Evolutionary conservation across 1,140 invertebrate genomes (phyloP).

Genomic region (Adelges cooleyi): DNA sequence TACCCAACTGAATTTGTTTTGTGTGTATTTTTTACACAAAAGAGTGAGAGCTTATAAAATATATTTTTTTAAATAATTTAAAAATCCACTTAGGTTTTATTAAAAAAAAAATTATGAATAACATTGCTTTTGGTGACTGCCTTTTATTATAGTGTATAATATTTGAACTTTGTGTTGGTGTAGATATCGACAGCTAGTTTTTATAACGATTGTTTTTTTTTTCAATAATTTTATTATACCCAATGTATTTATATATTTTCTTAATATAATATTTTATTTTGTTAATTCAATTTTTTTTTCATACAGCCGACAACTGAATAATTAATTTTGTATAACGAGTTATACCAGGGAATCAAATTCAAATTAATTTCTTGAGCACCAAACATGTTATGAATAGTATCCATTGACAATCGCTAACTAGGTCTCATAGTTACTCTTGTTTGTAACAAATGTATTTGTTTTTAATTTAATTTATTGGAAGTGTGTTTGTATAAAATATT

Average conservation of each 20-base stretch:
- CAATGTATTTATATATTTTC: slow-evolving; percentile 12
- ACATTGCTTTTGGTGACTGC: slow-evolving; percentile 4
- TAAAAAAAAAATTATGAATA: slow-evolving; percentile 7
- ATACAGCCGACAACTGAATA: neutral
- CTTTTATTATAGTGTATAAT: slow-evolving; percentile 4
- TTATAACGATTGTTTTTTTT: slow-evolving; percentile 16
- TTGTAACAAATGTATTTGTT: no score
- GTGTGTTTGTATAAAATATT: no score
- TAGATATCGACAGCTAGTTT: slow-evolving; percentile 5
- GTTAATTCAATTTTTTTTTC: neutral
- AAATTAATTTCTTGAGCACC: no score
- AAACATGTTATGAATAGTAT: no score
- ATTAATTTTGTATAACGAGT: no score
- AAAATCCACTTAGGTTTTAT: neutral
- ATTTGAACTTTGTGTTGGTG: neutral
- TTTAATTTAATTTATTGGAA: no score
- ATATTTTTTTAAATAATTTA: slow-evolving; percentile 25
- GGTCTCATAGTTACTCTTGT: no score
- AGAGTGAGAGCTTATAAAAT: slow-evolving; percentile 5
- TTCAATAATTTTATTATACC: slow-evolving; percentile 11
- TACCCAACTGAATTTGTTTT: no score
- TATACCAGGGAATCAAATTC: no score
- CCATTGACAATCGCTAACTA: no score
- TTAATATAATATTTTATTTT: slow-evolving; percentile 28
- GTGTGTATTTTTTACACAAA: no score